Evolutionary conservation across 2,113 vertebrate species (phyloP).

Genomic region (Micronycteris hirsuta): DNA sequence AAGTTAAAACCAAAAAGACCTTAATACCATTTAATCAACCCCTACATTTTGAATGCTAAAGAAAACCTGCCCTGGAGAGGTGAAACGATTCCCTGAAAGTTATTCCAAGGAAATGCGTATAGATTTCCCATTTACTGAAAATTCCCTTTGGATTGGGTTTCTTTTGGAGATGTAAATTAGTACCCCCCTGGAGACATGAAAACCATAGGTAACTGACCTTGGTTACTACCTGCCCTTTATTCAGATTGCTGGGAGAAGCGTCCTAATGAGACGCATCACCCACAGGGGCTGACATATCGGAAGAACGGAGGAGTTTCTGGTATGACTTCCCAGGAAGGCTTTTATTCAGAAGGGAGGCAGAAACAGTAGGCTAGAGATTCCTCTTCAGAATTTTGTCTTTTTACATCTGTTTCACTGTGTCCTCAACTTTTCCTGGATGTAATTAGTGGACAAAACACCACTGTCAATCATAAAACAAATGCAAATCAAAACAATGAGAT

Average conservation of each 20-base stretch:
- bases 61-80: conserved; percentile 32
- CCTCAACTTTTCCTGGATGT: not conserved
- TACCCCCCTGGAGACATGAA: not conserved
- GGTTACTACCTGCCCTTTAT: conserved; percentile 15
- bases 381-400: not conserved
- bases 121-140: conserved; percentile 18
- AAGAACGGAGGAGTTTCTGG: not conserved
- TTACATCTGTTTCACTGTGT: not conserved
- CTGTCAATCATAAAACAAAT: conserved; percentile 9
- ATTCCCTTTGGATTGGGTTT: conserved; percentile 35
- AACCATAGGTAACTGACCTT: not conserved
- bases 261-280: not conserved
- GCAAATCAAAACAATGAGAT: not conserved
- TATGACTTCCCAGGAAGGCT: too few relatives aligned
- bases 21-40: conserved; percentile 1
- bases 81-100: not conserved
- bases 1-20: not conserved
- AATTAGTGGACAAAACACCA: not conserved
- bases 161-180: conserved; percentile 39
- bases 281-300: not conserved
- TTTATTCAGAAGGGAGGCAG: not conserved
- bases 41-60: conserved; percentile 2
- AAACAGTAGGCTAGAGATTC: not conserved
- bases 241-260: not conserved
- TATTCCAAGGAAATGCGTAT: conserved; percentile 27